Evolutionary conservation across 2,888 invertebrate genomes (phyloP).

Genomic region (Plagodis pulveraria): DNA sequence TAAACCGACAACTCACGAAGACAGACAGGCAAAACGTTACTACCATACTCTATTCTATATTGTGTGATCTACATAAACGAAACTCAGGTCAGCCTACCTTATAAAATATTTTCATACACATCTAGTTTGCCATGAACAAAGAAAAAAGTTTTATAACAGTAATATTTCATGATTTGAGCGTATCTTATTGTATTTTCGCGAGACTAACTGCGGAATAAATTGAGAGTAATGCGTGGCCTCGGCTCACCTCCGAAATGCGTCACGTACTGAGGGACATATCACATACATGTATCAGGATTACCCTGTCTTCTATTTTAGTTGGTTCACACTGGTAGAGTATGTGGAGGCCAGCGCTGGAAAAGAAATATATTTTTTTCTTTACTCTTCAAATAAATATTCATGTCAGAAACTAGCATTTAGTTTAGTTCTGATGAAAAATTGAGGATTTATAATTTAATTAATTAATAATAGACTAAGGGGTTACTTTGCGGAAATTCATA

Average conservation of each 20-base stretch:
- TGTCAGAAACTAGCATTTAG: too few relatives aligned
- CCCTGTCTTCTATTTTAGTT: slow-evolving; percentile 10
- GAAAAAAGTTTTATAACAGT: slow-evolving; percentile 7
- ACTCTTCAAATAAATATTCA: too few relatives aligned
- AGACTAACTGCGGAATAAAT: slow-evolving; percentile 19
- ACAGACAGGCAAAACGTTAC: too few relatives aligned
- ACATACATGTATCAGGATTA: slow-evolving; percentile 27
- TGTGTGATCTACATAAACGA: too few relatives aligned
- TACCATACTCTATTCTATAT: too few relatives aligned
- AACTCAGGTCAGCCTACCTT: too few relatives aligned
- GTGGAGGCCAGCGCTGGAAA: slow-evolving; percentile 1
- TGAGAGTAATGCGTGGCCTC: slow-evolving; percentile 23
- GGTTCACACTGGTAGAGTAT: not conserved
- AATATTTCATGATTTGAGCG: slow-evolving; percentile 20
- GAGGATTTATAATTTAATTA: too few relatives aligned
- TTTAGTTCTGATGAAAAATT: too few relatives aligned
- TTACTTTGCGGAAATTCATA: too few relatives aligned
- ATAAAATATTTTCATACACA: not conserved
- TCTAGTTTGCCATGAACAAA: not conserved
- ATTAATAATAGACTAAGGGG: too few relatives aligned
- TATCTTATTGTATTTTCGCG: slow-evolving; percentile 21
- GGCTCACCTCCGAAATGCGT: slow-evolving; percentile 16
- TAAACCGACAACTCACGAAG: too few relatives aligned
- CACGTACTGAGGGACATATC: slow-evolving; percentile 25
- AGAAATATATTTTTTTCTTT: not conserved